Conservation (phyloP, 2,113 vertebrate genomes). For the Panthera tigris region DNA sequence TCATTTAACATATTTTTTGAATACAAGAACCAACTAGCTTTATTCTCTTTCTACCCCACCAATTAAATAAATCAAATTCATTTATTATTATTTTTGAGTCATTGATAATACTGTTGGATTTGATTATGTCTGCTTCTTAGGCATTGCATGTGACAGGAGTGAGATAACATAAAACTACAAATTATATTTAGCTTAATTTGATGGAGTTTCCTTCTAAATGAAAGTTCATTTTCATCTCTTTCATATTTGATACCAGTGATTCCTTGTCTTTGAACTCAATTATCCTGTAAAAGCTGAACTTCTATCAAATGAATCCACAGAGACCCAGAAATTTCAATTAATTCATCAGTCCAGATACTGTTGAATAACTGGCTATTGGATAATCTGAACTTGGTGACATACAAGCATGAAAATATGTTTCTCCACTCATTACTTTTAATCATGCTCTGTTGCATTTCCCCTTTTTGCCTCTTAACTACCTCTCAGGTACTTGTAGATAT, state of each 20-base stretch:
- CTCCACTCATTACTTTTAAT: not conserved
- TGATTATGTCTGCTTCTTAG: not conserved
- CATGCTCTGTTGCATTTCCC: not conserved
- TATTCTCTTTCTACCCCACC: not conserved
- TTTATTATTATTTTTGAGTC: not conserved
- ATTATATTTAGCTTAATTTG: constrained; percentile 44
- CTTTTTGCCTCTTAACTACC: not conserved
- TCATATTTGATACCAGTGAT: not conserved
- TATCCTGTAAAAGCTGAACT: not conserved
- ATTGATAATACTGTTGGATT: constrained; percentile 5
- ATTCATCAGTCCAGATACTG: not conserved
- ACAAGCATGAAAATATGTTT: not conserved
- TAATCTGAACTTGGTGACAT: not conserved
- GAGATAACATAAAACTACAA: constrained; percentile 33
- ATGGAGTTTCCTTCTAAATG: constrained; percentile 16
- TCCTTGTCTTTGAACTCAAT: constrained; percentile 43
- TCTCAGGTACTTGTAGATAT: not conserved
- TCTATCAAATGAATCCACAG: constrained; percentile 1
- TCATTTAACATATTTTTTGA: not conserved
- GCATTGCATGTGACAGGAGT: not conserved
- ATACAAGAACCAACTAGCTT: not conserved
- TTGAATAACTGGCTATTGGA: not conserved
- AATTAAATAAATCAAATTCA: constrained; percentile 10
- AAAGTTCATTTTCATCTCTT: constrained; percentile 12
- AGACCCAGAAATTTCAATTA: not conserved